Conservation (phyloP, 1,140 invertebrate species). For the Drosophila triauraria region DNA sequence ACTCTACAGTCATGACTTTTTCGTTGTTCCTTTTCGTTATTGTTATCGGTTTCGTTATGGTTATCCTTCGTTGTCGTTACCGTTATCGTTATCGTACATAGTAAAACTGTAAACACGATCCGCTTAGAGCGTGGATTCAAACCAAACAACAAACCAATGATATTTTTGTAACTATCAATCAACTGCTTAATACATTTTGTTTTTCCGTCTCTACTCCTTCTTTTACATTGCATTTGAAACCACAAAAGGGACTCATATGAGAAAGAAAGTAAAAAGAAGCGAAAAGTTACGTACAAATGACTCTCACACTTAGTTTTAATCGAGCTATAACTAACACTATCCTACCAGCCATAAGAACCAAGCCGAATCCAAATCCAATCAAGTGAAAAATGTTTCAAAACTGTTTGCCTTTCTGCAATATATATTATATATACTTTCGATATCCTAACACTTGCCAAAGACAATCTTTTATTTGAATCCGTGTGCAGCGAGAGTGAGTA, state of each 20-base stretch:
- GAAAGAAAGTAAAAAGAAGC: constrained; percentile 85
- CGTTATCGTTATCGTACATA: constrained; percentile 40
- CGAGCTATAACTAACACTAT: constrained; percentile 41
- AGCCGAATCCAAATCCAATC: constrained; percentile 28
- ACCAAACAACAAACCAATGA: constrained; percentile 38
- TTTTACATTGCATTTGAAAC: constrained; percentile 83
- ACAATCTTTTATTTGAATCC: constrained; percentile 56
- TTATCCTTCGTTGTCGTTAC: constrained; percentile 9
- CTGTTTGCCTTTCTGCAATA: constrained; percentile 49
- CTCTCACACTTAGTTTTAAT: constrained; percentile 68
- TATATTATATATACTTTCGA: constrained; percentile 48
- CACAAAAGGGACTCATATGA: constrained; percentile 84
- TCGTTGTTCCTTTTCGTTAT: constrained; percentile 11
- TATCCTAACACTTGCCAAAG: constrained; percentile 47
- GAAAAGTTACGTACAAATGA: constrained; percentile 82
- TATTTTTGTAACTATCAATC: constrained; percentile 68
- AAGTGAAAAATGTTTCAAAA: constrained; percentile 50
- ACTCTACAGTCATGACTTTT: constrained; percentile 44
- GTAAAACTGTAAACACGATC: constrained; percentile 38
- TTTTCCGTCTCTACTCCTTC: constrained; percentile 84
- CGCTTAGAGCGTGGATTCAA: constrained; percentile 45
- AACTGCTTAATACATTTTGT: constrained; percentile 82
- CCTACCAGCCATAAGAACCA: constrained; percentile 33
- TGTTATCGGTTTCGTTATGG: constrained; percentile 16
- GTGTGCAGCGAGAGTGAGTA: constrained; percentile 58